Conservation (phyloP, 2,888 invertebrate species). For the Volucella inanis region DNA sequence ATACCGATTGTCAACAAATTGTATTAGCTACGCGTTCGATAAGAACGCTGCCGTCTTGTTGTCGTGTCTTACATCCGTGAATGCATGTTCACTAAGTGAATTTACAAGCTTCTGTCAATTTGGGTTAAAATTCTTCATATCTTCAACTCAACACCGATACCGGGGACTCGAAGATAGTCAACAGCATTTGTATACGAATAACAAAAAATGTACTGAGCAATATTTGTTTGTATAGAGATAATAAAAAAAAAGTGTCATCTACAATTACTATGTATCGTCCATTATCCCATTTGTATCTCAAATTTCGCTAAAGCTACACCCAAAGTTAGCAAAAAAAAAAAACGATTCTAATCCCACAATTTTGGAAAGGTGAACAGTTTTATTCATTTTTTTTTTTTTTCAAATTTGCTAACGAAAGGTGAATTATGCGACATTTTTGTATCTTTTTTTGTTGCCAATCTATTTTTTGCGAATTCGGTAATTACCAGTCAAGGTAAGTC, state of each 20-base stretch:
- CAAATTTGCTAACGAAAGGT: slow-evolving; percentile 17
- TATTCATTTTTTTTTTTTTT: not conserved
- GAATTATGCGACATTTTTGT: slow-evolving; percentile 11
- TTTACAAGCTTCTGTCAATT: slow-evolving; percentile 21
- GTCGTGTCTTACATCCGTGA: slow-evolving; percentile 29
- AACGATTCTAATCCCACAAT: not conserved
- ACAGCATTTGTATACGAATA: not conserved
- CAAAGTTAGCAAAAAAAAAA: not conserved
- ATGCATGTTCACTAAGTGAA: not conserved
- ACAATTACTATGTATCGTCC: not conserved
- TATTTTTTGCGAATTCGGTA: slow-evolving; percentile 1
- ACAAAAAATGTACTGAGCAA: not conserved
- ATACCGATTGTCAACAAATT: slow-evolving; percentile 30
- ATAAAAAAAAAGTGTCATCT: not conserved
- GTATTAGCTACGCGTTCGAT: slow-evolving; percentile 21
- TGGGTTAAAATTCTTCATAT: slow-evolving; percentile 2
- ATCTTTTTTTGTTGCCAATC: not conserved
- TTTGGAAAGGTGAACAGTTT: slow-evolving; percentile 16
- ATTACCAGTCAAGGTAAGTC: slow-evolving; percentile 18
- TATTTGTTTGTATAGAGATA: slow-evolving; percentile 10
- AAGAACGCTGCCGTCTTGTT: slow-evolving; percentile 10
- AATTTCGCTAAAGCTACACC: not conserved
- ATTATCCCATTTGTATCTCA: not conserved
- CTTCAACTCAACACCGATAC: slow-evolving; percentile 6
- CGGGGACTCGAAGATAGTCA: not conserved